Base-by-base conservation (phyloP, 2,888 invertebrate species). In the Dicranocentrus wangi region DNA sequence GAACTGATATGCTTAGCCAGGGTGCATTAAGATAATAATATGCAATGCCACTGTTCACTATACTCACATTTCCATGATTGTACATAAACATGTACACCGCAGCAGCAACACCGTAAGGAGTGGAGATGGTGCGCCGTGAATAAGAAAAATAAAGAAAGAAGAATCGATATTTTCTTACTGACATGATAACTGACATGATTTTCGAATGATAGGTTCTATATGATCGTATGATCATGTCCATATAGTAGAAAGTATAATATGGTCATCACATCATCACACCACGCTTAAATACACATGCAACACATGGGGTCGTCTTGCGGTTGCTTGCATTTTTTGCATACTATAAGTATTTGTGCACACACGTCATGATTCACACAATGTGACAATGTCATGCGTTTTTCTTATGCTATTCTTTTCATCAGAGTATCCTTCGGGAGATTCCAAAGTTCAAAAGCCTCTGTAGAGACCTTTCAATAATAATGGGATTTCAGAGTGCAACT, bases 1-100 rank as follows among this genome's bases (percentile, higher is more conserved):
- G 73, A 63, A 73, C 73, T 73, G 19, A 53, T 72, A 42, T 17
- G 27, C 27, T 51, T n/a, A 7, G 8, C 7, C 23, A 1, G 25
- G 23, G n/a, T 21, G 23, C 21, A 2, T n/a, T n/a, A n/a, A n/a
- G n/a, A 23, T 1, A 55, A 43, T 60, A 68, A 28, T 39, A 21
- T 27, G 39, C 43, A 66, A 68, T 76, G 76, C 60, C 68, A 76
- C 19, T 27, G 7, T 63, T 63, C 32, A 51, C 43, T 42, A 39
- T 13, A 15, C 10, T 47, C 47, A 32, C 5, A 32, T 7, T 32
- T 32, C 10, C 32, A 32, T 32, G n/a, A n/a, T n/a, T n/a, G n/a
- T n/a, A n/a, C n/a, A n/a, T n/a, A n/a, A n/a, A n/a, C n/a, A n/a
- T n/a, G n/a, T n/a, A n/a, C 39, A 39, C 39, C 39, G 39, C 13